Evolutionary conservation across 2,113 vertebrate species (phyloP).

Genomic region (Laticauda laticaudata): DNA sequence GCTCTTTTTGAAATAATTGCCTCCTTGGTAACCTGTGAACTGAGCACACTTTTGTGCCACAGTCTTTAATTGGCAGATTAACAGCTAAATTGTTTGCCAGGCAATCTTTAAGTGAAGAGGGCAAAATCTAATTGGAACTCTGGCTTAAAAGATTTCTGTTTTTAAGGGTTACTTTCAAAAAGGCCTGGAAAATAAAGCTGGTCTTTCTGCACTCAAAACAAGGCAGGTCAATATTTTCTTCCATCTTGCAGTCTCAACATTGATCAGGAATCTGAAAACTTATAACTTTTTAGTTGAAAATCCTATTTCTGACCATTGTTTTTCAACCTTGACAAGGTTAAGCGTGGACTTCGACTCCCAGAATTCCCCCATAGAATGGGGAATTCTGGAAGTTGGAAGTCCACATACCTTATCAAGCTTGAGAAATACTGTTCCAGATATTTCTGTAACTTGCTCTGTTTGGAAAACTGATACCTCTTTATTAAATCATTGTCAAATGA

Average conservation of each 20-base stretch:
- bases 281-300: not conserved
- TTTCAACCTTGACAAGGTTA: not conserved
- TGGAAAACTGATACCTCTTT: not conserved
- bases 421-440: not conserved
- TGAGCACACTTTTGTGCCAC: not conserved
- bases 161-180: not conserved
- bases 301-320: not conserved
- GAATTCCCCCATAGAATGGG: not conserved
- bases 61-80: constrained; percentile 20
- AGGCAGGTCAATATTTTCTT: not conserved
- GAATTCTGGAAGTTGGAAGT: not conserved
- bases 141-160: not conserved
- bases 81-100: not conserved
- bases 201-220: not conserved
- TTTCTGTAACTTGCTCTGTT: not conserved
- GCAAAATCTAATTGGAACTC: not conserved
- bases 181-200: not conserved
- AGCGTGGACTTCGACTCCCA: not conserved
- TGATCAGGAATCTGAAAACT: not conserved
- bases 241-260: not conserved
- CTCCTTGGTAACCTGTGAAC: not conserved
- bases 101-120: not conserved
- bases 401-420: not conserved
- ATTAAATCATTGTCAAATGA: not conserved
- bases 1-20: not conserved